Percentiles rank a stretch among this genome's conserved stretches.
phyloP scores from a whole-genome alignment of 2,888 invertebrate genomes.

The Anaspis maculata region DNA sequence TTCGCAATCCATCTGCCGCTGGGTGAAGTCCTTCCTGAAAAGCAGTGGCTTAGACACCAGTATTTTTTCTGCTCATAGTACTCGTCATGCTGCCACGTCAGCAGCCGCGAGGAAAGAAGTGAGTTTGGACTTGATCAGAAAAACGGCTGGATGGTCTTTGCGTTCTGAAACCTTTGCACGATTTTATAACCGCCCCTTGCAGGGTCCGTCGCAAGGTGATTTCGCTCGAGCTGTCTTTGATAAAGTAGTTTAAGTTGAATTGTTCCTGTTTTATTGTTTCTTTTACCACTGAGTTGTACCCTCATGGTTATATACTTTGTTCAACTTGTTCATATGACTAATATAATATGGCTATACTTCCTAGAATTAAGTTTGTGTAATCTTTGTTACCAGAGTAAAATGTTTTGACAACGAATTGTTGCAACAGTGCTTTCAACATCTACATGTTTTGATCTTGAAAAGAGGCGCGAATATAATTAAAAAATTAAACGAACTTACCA shows the following conservation, averaged over 20 bases:
- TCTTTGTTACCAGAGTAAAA: too few species aligned
- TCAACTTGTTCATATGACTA: too few species aligned
- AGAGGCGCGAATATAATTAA: constrained; percentile 12
- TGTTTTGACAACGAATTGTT: too few species aligned
- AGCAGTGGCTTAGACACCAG: too few species aligned
- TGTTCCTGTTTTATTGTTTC: neutral
- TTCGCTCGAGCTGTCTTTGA: neutral
- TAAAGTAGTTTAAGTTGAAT: neutral
- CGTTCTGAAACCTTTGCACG: neutral
- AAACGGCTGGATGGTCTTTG: neutral
- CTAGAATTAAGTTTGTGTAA: too few species aligned
- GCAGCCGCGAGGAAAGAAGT: neutral
- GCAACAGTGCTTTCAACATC: constrained; percentile 7
- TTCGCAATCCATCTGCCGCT: too few species aligned
- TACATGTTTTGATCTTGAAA: too few species aligned
- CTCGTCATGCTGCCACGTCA: neutral
- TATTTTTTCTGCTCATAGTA: neutral
- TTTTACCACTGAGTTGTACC: too few species aligned
- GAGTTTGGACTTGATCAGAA: neutral
- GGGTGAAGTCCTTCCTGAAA: too few species aligned
- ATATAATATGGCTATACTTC: too few species aligned
- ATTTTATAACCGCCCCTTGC: neutral
- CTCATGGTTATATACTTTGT: too few species aligned
- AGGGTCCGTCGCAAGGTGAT: neutral
- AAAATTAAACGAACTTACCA: constrained; percentile 12